Evolutionary conservation across 2,888 invertebrate species (phyloP), one percentile per base, ranked within the genome.

Genomic region (Orthonevra nobilis): DNA sequence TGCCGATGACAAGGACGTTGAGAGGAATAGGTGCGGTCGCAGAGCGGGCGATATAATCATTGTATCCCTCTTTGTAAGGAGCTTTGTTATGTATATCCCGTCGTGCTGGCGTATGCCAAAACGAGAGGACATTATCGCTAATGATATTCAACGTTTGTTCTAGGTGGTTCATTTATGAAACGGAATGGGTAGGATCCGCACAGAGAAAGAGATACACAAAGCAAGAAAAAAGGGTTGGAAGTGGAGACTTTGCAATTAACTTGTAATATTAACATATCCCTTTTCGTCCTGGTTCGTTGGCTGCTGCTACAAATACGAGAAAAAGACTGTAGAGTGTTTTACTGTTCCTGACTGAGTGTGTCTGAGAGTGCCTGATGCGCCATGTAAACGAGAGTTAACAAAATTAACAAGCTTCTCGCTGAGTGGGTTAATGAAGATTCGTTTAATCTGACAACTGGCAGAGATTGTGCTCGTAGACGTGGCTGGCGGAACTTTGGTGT

Each of bases 361-460:
- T 5, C 30, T 48, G 30, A 17, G 52, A 36, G 36, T 70, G 36
- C 52, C 72, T 79, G 79, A 54, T 73, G 61, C 60, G 66, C 42
- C 66, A 50, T 79, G 72, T 73, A 61, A 79, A 73, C 60, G 66
- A 61, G 73, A 79, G 73, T 79, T 79, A 73, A 73, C 79, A 61
- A 79, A 72, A 79, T 79, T 68, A 79, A 79, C 79, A 73, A 68
- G 73, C 72, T 73, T 79, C 73, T 73, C 42, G 66, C 44, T 79
- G 72, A 79, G 79, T 79, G 73, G 79, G 79, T 79, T 79, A 79
- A 73, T 79, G 79, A 79, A 79, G 79, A 79, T 79, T 79, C 79
- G 73, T 79, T 73, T 73, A 68, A 79, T 79, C 79, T 79, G 79
- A 60, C 46, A 66, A 54, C 28, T 66, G 54, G 64, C 38, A 28